Percentiles rank a stretch among this genome's conserved stretches.
Evolutionary conservation across 2,113 vertebrate genomes (phyloP).

Genomic region (Chitala chitala): DNA sequence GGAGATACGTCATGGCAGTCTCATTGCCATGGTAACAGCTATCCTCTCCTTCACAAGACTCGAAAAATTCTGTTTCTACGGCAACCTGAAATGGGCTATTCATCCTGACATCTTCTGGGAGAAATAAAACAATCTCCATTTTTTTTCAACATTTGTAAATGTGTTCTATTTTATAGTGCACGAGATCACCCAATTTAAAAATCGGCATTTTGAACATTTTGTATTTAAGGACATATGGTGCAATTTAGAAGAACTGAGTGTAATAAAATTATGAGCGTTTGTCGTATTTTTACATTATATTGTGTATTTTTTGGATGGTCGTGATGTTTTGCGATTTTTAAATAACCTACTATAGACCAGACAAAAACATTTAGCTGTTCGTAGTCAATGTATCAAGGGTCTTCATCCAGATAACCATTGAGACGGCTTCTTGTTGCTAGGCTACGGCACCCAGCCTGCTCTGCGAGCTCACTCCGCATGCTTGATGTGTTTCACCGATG

Average conservation of each 20-base stretch:
- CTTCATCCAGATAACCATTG: constrained; percentile 34
- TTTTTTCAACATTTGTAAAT: not conserved
- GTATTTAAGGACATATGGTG: not conserved
- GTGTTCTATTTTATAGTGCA: not conserved
- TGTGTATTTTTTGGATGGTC: not conserved
- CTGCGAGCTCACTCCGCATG: constrained; percentile 41
- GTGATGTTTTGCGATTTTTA: not conserved
- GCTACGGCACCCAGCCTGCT: constrained; percentile 40
- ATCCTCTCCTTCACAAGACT: constrained; percentile 36
- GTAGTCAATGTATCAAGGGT: not conserved
- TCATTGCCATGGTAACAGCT: constrained; percentile 54
- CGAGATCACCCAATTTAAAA: not conserved
- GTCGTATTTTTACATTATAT: not conserved
- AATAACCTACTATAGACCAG: not conserved
- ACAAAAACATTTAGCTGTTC: not conserved
- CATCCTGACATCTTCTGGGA: constrained; percentile 25
- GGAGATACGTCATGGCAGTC: constrained; percentile 42
- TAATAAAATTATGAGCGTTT: no score
- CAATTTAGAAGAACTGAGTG: not conserved
- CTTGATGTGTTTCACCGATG: constrained; percentile 1
- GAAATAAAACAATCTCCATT: constrained; percentile 20
- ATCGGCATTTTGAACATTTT: no score
- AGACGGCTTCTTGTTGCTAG: constrained; percentile 47
- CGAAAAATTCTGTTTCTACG: constrained; percentile 52
- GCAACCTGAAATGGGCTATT: constrained; percentile 45